Conservation (phyloP, 2,888 invertebrate genomes). For the Euplexia lucipara region DNA sequence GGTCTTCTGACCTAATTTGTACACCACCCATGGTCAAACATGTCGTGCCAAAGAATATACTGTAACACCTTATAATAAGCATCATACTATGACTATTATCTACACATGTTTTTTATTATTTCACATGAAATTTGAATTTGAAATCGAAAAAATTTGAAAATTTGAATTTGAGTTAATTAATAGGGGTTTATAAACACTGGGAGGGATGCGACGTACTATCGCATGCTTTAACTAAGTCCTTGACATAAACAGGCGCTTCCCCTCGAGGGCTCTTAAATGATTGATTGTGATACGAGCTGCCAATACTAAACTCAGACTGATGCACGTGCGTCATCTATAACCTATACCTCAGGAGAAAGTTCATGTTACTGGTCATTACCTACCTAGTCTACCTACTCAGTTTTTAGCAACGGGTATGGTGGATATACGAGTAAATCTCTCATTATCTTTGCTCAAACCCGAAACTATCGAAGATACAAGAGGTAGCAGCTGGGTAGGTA, state of each 20-base stretch:
- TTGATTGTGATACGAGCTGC: slow-evolving; percentile 37
- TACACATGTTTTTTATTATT: too few relatives aligned
- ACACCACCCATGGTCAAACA: too few relatives aligned
- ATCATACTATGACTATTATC: too few relatives aligned
- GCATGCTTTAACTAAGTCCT: slow-evolving; percentile 14
- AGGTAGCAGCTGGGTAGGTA: neutral
- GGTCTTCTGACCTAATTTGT: too few relatives aligned
- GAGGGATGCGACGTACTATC: slow-evolving; percentile 17
- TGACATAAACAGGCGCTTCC: slow-evolving; percentile 29
- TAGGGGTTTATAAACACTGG: neutral
- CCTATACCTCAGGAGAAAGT: neutral
- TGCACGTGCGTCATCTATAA: slow-evolving; percentile 10
- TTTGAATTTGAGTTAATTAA: too few relatives aligned
- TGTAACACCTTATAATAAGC: too few relatives aligned
- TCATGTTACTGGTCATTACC: neutral
- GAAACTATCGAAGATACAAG: neutral
- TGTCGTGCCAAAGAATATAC: too few relatives aligned
- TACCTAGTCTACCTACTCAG: neutral
- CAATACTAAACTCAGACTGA: slow-evolving; percentile 19
- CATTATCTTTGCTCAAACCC: neutral
- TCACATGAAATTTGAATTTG: too few relatives aligned
- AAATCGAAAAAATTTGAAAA: too few relatives aligned
- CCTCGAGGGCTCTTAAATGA: slow-evolving; percentile 36
- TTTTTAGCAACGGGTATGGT: neutral
- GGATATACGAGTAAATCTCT: neutral